Percentiles rank a stretch among this genome's conserved stretches.
phyloP scores from a whole-genome alignment of 2,113 vertebrate species.

The Leptobrachium ailaonicum region DNA sequence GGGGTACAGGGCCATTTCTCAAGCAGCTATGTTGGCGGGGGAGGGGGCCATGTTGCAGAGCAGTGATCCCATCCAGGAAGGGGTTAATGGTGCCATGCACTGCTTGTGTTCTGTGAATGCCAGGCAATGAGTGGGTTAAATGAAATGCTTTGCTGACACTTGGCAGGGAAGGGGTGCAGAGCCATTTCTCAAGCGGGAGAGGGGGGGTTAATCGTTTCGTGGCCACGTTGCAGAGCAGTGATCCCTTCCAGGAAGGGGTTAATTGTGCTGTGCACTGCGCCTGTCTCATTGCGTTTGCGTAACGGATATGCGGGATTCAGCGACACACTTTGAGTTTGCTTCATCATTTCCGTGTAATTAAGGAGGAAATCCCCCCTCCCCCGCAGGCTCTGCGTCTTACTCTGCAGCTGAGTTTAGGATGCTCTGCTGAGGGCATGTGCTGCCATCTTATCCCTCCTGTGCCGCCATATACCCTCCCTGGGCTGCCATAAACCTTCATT shows the following conservation, averaged over 20 bases:
- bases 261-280: too few species aligned
- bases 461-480: too few species aligned
- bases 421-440: background rate
- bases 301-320: background rate
- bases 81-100: background rate
- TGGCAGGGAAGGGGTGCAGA: background rate
- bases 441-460: too few species aligned
- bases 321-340: background rate
- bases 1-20: background rate
- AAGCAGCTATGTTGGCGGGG: background rate
- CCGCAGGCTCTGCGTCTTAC: background rate
- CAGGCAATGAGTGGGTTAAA: too few species aligned
- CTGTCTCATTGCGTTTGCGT: too few species aligned
- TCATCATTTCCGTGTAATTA: slow-evolving; percentile 39
- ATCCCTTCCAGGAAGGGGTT: too few species aligned
- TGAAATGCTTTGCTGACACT: too few species aligned
- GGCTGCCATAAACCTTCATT: background rate
- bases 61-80: background rate
- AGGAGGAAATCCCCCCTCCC: slow-evolving; percentile 1
- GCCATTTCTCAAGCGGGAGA: background rate
- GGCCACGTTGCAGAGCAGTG: background rate
- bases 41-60: background rate
- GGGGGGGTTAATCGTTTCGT: too few species aligned
- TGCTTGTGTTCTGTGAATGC: too few species aligned
- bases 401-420: background rate